These are phyloP conservation scores for Falco biarmicus DNA, from an alignment of 2,797 vertebrate genomes.

Conservation along the genomic window DNA sequence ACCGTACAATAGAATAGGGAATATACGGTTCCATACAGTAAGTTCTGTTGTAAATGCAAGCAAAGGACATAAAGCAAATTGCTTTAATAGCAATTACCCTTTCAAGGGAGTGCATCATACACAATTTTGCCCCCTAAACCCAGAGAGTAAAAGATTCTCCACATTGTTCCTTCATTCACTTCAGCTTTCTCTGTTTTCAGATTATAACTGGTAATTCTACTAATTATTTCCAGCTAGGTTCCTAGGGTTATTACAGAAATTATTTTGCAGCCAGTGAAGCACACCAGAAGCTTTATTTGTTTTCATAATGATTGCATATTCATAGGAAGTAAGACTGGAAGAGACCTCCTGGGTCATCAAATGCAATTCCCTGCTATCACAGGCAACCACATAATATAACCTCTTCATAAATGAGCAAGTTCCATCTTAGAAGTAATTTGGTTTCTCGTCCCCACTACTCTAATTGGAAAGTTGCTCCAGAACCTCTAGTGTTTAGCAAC, in stretches of 20 bases:
- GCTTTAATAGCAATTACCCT: not conserved
- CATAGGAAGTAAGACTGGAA: not conserved
- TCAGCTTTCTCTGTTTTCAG: not conserved
- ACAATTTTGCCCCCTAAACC: not conserved
- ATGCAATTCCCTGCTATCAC: not conserved
- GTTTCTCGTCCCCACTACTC: not conserved
- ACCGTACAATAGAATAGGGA: not conserved
- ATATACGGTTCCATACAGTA: not conserved
- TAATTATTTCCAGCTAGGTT: constrained; percentile 25
- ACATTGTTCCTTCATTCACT: not conserved
- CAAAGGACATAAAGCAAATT: not conserved
- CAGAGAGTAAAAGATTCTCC: not conserved
- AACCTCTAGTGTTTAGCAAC: not conserved
- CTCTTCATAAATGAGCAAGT: not conserved
- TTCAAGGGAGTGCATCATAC: not conserved
- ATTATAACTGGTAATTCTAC: not conserved
- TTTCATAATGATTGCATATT: constrained; percentile 15
- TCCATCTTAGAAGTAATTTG: not conserved
- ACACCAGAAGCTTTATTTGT: constrained; percentile 25
- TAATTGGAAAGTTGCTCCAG: not conserved
- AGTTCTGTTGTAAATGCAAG: not conserved
- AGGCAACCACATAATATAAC: not conserved
- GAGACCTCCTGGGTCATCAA: constrained; percentile 12
- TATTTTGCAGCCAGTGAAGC: constrained; percentile 20
- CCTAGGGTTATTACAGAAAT: not conserved